A percentile compares a stretch with the other conserved stretches of the same genome.
phyloP scores from a whole-genome alignment of 2,888 invertebrate species.

The Phyto melanocephala region DNA sequence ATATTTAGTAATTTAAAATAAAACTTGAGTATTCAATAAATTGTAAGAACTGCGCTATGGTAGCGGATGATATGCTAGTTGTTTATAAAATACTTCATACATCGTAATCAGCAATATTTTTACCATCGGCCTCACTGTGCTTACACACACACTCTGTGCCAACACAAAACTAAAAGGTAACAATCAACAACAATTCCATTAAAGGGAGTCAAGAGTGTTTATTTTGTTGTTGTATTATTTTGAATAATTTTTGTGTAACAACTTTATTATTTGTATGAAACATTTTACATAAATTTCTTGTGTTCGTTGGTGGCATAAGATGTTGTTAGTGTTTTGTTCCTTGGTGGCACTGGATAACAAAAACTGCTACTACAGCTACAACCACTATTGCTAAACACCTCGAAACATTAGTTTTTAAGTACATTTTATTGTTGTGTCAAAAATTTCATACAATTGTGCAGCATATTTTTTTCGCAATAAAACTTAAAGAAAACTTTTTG shows the following conservation, averaged over 20 bases:
- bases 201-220: slow-evolving; percentile 47
- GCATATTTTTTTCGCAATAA: slow-evolving; percentile 2
- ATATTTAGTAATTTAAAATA: too few relatives aligned
- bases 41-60: too few relatives aligned
- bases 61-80: too few relatives aligned
- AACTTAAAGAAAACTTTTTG: slow-evolving; percentile 55
- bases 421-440: slow-evolving; percentile 62
- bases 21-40: too few relatives aligned
- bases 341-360: slow-evolving; percentile 43
- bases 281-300: slow-evolving; percentile 28
- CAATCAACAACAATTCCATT: slow-evolving; percentile 25
- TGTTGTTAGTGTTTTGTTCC: neutral
- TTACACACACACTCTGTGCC: too few relatives aligned
- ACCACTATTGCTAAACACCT: slow-evolving; percentile 45
- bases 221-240: slow-evolving; percentile 44
- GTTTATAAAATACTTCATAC: too few relatives aligned
- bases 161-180: neutral
- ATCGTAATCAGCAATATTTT: too few relatives aligned
- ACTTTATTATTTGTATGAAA: slow-evolving; percentile 31
- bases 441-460: slow-evolving; percentile 30
- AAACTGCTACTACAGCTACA: slow-evolving; percentile 17
- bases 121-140: too few relatives aligned
- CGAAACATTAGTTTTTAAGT: slow-evolving; percentile 60
- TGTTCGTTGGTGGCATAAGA: slow-evolving; percentile 28
- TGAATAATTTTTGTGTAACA: slow-evolving; percentile 47